phyloP scores from a whole-genome alignment of 1,140 invertebrate species.

The Apocrypta bakeri region DNA sequence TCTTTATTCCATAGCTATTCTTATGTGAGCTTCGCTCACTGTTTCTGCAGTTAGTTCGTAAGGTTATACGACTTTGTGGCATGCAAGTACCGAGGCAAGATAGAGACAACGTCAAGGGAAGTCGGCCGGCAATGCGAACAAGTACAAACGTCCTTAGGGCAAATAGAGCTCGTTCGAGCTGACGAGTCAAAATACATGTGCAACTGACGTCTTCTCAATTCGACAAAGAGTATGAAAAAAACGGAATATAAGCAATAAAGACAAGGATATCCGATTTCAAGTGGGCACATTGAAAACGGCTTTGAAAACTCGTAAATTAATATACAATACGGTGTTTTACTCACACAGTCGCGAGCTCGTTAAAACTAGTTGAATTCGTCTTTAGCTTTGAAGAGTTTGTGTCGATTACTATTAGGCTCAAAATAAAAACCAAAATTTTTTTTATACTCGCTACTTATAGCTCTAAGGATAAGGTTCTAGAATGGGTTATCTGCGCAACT shows the following conservation, averaged over 20 bases:
- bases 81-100: too few species aligned
- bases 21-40: background rate
- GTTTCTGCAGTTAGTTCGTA: background rate
- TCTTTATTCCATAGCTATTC: background rate
- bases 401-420: background rate
- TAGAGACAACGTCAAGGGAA: background rate
- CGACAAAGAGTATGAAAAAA: background rate
- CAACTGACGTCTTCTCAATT: background rate
- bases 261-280: background rate
- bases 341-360: background rate
- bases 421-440: slow-evolving; percentile 12
- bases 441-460: background rate
- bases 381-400: background rate
- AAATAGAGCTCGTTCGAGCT: background rate
- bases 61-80: background rate
- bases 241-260: background rate
- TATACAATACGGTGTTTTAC: too few species aligned
- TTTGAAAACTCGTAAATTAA: too few species aligned
- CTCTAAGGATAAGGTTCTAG: slow-evolving; percentile 2
- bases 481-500: slow-evolving; percentile 15
- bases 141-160: background rate
- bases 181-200: background rate
- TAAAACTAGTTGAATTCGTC: slow-evolving; percentile 4
- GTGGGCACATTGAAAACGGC: background rate
- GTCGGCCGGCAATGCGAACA: background rate